These are phyloP conservation scores for Sebastolobus alascanus DNA, from an alignment of 2,797 vertebrate genomes.

Conservation along the genomic window DNA sequence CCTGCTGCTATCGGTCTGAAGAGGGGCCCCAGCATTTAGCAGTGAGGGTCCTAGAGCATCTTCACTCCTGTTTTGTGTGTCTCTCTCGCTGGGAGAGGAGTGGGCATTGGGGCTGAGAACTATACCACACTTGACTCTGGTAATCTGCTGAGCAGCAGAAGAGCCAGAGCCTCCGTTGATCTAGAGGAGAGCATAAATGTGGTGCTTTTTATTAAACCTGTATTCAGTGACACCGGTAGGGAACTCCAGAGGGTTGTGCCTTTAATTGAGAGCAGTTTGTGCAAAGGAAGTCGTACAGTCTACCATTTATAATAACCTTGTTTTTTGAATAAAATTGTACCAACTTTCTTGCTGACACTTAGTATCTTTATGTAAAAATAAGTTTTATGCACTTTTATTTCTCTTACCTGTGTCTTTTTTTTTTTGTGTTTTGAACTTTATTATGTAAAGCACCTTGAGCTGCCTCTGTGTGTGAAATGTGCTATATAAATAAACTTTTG, in stretches of 20 bases:
- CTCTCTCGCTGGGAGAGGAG: slow-evolving; percentile 64
- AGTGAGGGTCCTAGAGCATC: slow-evolving; percentile 73
- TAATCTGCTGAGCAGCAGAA: slow-evolving; percentile 73
- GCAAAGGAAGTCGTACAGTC: no score
- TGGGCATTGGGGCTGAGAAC: slow-evolving; percentile 58
- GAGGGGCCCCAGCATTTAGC: slow-evolving; percentile 64
- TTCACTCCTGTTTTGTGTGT: slow-evolving; percentile 74
- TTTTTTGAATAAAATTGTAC: background rate
- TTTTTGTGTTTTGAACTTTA: background rate
- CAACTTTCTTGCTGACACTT: background rate
- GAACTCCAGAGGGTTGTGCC: no score
- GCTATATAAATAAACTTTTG: background rate
- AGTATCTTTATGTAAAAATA: background rate
- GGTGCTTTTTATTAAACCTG: background rate
- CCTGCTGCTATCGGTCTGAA: slow-evolving; percentile 65
- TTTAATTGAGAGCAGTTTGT: no score
- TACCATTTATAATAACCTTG: background rate
- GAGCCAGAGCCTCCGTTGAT: slow-evolving; percentile 38
- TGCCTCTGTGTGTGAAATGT: background rate
- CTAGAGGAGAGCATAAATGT: slow-evolving; percentile 9
- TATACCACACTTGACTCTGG: slow-evolving; percentile 76
- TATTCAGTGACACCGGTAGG: no score
- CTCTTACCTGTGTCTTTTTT: background rate
- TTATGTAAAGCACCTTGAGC: background rate
- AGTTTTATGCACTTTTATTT: background rate